Evolutionary conservation across 2,888 invertebrate species (phyloP), one percentile per base, ranked within the genome.

Genomic region (Marronus borbonicus): DNA sequence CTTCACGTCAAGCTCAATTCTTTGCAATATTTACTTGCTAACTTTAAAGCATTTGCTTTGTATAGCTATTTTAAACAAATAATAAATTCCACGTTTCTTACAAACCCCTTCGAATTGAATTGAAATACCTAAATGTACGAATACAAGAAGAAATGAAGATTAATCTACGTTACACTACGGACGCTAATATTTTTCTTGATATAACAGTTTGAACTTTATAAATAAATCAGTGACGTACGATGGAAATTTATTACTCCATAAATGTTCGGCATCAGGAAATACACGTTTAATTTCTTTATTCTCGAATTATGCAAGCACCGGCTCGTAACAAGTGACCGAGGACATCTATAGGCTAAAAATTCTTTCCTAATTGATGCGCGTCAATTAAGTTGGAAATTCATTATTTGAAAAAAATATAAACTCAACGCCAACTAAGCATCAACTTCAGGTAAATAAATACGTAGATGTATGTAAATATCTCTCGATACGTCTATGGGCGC

Each of bases 331-430:
- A 49, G 50, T 50, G 20, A 68, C 2, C 31, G 31, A 14, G 14
- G 14, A 62, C 2, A 62, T 36, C 12, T n/a, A 8, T 62, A 31
- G 24, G 62, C 2, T 17, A 49, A 68, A n/a, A 50, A 68, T 28
- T 68, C 50, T 50, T 24, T 68, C 31, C 68, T 68, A 68, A 68
- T 50, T 68, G 68, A 68, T 68, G n/a, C 28, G 28, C 50, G 49
- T 24, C 49, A 68, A 50, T 68, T 68, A 68, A 68, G 50, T 50
- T 68, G 28, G 68, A 24, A 68, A 50, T 68, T 68, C 68, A 28
- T 68, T 68, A 50, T 50, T 28, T 10, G 66, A 68, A 24, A 68
- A 50, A 68, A 68, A 50, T 68, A 50, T 10, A 50, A 24, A 14
- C 14, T 12, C 24, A 24, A 68, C 50, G 14, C 14, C 28, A 62